Evolutionary conservation across 2,888 invertebrate species (phyloP).

Genomic region (Acleris laterana): DNA sequence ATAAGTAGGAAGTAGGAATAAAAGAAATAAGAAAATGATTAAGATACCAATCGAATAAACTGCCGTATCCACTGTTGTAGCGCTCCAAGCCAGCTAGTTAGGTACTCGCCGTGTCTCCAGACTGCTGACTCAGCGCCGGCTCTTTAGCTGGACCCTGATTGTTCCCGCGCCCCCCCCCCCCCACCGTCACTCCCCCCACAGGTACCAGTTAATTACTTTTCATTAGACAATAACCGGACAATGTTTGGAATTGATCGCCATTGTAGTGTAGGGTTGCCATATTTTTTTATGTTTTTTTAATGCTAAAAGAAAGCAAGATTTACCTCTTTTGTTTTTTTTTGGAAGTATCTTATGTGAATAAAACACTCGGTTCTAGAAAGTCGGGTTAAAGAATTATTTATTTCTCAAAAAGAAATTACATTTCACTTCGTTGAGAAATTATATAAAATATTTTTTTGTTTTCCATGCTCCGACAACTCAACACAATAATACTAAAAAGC

Average conservation of each 20-base stretch:
- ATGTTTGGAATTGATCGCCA: slow-evolving; percentile 44
- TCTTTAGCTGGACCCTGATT: slow-evolving; percentile 79
- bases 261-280: slow-evolving; percentile 33
- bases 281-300: neutral
- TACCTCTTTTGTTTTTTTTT: too few relatives aligned
- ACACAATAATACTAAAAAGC: too few relatives aligned
- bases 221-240: slow-evolving; percentile 76
- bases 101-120: slow-evolving; percentile 68
- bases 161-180: slow-evolving; percentile 67
- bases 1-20: too few relatives aligned
- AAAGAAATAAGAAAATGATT: too few relatives aligned
- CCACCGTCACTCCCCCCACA: slow-evolving; percentile 24
- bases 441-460: too few relatives aligned
- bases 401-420: too few relatives aligned
- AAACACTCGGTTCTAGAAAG: too few relatives aligned
- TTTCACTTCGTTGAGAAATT: too few relatives aligned
- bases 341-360: too few relatives aligned
- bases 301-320: neutral
- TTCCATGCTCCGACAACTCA: too few relatives aligned
- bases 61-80: slow-evolving; percentile 37
- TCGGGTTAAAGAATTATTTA: too few relatives aligned
- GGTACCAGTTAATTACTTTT: slow-evolving; percentile 79
- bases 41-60: slow-evolving; percentile 1
- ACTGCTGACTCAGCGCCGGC: slow-evolving; percentile 79
- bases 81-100: slow-evolving; percentile 49